Conservation (phyloP, 2,797 vertebrate genomes). For the Pangasius djambal region DNA sequence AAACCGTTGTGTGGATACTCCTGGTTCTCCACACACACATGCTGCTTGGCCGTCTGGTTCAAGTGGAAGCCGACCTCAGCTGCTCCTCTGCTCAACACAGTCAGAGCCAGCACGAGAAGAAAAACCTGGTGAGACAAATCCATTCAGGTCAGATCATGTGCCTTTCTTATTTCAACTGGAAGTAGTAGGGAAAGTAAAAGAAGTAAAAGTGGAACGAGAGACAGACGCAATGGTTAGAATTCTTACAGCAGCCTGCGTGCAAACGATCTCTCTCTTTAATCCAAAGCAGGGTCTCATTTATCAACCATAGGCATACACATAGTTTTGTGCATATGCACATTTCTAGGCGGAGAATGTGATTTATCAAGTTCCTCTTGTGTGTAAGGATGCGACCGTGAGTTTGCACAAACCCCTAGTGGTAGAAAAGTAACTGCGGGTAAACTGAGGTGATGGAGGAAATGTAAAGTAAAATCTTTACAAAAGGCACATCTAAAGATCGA, state of each 20-base stretch:
- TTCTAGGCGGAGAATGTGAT: not conserved
- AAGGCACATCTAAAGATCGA: not conserved
- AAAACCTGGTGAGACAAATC: conserved; percentile 30
- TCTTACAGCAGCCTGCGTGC: not conserved
- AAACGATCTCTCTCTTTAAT: not conserved
- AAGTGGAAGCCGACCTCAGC: conserved; percentile 31
- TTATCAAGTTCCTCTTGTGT: not conserved
- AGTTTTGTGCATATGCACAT: not conserved
- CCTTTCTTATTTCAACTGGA: not conserved
- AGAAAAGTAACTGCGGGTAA: not conserved
- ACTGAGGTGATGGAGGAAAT: not conserved
- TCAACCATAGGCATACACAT: not conserved
- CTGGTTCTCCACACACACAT: conserved; percentile 71
- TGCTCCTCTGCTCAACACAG: not conserved
- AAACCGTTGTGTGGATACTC: conserved; percentile 71
- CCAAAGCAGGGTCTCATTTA: not conserved
- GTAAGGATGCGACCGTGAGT: not conserved
- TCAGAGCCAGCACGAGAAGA: conserved; percentile 26
- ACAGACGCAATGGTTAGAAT: not conserved
- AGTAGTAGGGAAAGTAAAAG: not conserved
- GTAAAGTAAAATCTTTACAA: not conserved
- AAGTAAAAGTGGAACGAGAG: not conserved
- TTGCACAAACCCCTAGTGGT: not conserved
- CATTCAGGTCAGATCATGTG: not conserved
- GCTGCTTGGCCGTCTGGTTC: conserved; percentile 57